Conservation (phyloP, 2,113 vertebrate species). For the Delphinapterus leucas region DNA sequence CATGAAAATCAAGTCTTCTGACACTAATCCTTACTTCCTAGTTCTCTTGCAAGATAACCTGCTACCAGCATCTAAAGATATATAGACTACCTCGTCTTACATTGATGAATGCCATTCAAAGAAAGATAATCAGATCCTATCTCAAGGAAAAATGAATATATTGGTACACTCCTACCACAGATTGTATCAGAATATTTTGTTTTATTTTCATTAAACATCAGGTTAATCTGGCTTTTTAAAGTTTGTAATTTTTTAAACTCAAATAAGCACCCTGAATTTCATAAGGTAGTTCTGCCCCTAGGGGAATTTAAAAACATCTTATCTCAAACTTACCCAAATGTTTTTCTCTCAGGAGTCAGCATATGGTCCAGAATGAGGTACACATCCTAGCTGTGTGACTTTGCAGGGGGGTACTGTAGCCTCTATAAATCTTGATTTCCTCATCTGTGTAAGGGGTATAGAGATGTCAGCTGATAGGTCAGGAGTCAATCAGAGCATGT, state of each 20-base stretch:
- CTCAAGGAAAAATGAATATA: background rate
- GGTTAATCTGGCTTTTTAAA: background rate
- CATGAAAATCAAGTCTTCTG: background rate
- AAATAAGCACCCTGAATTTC: background rate
- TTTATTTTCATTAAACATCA: background rate
- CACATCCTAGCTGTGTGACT: background rate
- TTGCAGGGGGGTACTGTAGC: no score
- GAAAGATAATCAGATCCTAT: background rate
- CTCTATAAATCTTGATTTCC: background rate
- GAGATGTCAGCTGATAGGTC: background rate
- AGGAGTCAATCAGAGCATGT: background rate
- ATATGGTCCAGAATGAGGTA: background rate
- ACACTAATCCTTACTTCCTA: rapidly evolving
- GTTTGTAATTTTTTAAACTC: background rate
- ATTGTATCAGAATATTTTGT: background rate
- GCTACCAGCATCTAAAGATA: no score
- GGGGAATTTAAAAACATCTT: background rate
- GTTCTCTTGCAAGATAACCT: background rate
- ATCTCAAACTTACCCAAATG: background rate
- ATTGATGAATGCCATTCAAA: background rate
- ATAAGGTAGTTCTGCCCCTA: background rate
- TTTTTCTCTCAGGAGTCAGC: background rate
- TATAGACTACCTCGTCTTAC: background rate
- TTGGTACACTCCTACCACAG: background rate
- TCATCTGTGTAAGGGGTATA: background rate